Base-by-base conservation (phyloP, 2,888 invertebrate species). In the Scaptomyza caliginosa region DNA sequence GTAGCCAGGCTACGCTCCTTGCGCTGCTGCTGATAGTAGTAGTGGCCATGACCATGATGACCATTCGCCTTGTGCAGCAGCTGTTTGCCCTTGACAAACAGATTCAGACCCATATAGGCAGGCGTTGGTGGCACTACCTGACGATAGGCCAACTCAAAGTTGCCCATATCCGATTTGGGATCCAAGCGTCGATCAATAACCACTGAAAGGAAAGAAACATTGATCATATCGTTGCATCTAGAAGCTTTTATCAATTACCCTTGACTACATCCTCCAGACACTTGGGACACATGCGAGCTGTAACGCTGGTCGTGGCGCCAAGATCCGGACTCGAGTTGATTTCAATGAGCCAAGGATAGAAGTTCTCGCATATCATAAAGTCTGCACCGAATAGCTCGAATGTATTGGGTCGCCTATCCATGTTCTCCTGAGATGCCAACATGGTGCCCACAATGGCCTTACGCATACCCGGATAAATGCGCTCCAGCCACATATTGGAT, bases 301-400 rank as follows among this genome's bases (percentile, higher is more conserved):
- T 98, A 0, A 98, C 96, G 67, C 95, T 96, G 0, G 98, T 98
- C 0, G 96, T 96, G n/a, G 96, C 94, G 11, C 96, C 96, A 92
- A 98, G 93, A 92, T 97, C 96, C 0, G 98, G 98, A 91, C 97
- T 96, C 7, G 97, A 96, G 90, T 98, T 98, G 74, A 98, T 97
- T 92, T 98, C 98, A 74, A 98, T 96, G 2, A 98, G 93, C 97
- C 98, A 98, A 0, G 98, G 97, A 26, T 94, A 94, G 80, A 95
- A 96, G 84, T 96, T 95, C 58, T 97, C 96, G 42, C 96, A 95
- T 59, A 98, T 92, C 96, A 98, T 97, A 89, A 98, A 98, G 91
- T 98, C 98, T 0, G 98, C 98, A 13, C 98, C 98, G 83, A 97
- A 98, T 19, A 98, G 91, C 91, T 98, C 98, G 92, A 97, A 98